Conservation (phyloP, 2,113 vertebrate species). For the Lepidothrix coronata region DNA sequence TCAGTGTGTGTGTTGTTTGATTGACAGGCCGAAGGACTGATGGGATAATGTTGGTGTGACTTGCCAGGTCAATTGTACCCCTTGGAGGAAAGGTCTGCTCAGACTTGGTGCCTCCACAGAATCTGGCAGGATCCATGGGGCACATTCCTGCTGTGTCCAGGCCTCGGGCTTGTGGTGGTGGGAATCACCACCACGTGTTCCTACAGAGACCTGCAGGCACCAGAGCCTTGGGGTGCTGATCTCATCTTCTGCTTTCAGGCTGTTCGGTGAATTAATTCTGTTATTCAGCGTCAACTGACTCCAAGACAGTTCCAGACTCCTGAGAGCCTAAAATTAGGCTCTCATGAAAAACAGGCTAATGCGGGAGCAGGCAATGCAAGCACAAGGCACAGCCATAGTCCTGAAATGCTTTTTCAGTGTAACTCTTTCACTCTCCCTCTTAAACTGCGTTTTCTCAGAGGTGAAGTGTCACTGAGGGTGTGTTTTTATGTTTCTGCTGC, state of each 20-base stretch:
- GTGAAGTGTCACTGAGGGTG: not conserved
- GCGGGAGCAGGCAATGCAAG: not conserved
- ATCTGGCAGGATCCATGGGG: rapidly evolving
- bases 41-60: not conserved
- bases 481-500: not conserved
- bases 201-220: not conserved
- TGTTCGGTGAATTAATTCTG: not conserved
- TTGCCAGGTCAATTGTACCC: not conserved
- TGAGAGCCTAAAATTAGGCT: not conserved
- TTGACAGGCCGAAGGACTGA: not conserved
- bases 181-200: not conserved
- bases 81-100: not conserved
- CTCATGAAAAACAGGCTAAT: not conserved
- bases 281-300: not conserved
- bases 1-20: not conserved
- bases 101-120: rapidly evolving
- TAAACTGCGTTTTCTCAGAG: not conserved
- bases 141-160: not conserved
- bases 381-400: not conserved
- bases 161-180: not conserved
- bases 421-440: not conserved
- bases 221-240: not conserved
- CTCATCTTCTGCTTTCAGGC: not conserved
- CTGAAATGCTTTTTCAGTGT: not conserved
- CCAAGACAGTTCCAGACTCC: not conserved